Conservation (phyloP, 2,888 invertebrate species). For the Andrena flavipes region DNA sequence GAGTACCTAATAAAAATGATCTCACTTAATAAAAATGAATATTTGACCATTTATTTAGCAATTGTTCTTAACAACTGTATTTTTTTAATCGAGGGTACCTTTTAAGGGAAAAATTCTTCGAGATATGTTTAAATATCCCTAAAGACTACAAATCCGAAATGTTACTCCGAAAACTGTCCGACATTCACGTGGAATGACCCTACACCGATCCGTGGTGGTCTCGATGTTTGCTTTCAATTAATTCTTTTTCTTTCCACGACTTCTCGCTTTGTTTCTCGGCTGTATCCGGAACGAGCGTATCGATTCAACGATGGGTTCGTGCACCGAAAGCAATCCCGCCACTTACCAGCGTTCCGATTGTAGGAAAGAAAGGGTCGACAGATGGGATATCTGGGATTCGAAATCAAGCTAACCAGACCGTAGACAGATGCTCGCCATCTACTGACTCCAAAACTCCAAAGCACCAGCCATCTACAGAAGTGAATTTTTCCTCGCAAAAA, state of each 20-base stretch:
- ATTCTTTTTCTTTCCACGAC: slow-evolving; percentile 36
- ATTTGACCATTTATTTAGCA: too few relatives aligned
- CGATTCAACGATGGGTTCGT: slow-evolving; percentile 14
- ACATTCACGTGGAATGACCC: too few relatives aligned
- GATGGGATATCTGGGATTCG: background rate
- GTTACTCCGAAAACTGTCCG: too few relatives aligned
- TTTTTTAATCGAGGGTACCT: too few relatives aligned
- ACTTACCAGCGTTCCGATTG: slow-evolving; percentile 13
- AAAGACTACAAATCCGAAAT: too few relatives aligned
- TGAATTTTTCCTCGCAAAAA: background rate
- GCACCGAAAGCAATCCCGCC: slow-evolving; percentile 2
- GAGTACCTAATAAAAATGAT: too few relatives aligned
- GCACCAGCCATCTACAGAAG: background rate
- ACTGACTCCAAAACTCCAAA: background rate
- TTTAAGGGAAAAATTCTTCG: too few relatives aligned
- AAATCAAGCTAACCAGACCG: background rate
- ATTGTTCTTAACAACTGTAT: too few relatives aligned
- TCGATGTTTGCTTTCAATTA: slow-evolving; percentile 46
- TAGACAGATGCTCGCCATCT: too few relatives aligned
- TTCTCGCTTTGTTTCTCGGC: slow-evolving; percentile 24
- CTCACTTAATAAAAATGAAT: too few relatives aligned
- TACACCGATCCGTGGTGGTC: background rate
- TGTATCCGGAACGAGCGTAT: slow-evolving; percentile 20
- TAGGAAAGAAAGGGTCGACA: slow-evolving; percentile 2
- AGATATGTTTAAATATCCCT: too few relatives aligned